Evolutionary conservation across 2,888 invertebrate genomes (phyloP).

Genomic region (Oligia latruncula): DNA sequence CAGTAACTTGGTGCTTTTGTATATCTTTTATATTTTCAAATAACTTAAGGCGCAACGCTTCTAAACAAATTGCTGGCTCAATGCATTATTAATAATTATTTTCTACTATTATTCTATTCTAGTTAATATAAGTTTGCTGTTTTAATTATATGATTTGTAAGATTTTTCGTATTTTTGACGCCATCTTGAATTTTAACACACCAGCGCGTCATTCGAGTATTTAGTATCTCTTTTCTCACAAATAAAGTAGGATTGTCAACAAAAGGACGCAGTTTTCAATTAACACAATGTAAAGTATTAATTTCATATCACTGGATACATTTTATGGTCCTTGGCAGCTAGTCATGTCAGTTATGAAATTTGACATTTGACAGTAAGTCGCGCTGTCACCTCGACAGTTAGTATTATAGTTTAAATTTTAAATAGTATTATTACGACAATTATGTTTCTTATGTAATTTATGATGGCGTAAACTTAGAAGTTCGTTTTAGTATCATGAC

Average conservation of each 20-base stretch:
- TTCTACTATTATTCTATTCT: conserved; percentile 65
- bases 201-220: conserved; percentile 40
- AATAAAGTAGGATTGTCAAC: conserved; percentile 48
- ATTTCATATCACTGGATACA: conserved; percentile 64
- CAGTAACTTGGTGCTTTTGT: conserved; percentile 81
- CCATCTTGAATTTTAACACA: conserved; percentile 61
- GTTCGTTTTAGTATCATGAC: conserved; percentile 88
- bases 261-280: conserved; percentile 56
- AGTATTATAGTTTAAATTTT: conserved; percentile 71
- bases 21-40: conserved; percentile 70
- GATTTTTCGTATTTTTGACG: conserved; percentile 57
- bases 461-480: conserved; percentile 89
- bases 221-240: conserved; percentile 54
- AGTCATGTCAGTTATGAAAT: conserved; percentile 85
- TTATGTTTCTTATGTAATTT: conserved; percentile 80
- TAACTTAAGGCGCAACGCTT: conserved; percentile 77
- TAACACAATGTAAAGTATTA: conserved; percentile 62
- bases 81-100: conserved; percentile 78
- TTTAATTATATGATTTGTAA: conserved; percentile 59
- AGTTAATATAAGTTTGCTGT: conserved; percentile 70
- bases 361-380: conserved; percentile 73
- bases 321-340: conserved; percentile 80
- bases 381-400: conserved; percentile 75
- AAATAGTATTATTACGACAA: conserved; percentile 69
- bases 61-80: conserved; percentile 82